These are phyloP conservation scores for Hippocampus guttulatus DNA, from an alignment of 2,113 vertebrate species.

Conservation along the genomic window DNA sequence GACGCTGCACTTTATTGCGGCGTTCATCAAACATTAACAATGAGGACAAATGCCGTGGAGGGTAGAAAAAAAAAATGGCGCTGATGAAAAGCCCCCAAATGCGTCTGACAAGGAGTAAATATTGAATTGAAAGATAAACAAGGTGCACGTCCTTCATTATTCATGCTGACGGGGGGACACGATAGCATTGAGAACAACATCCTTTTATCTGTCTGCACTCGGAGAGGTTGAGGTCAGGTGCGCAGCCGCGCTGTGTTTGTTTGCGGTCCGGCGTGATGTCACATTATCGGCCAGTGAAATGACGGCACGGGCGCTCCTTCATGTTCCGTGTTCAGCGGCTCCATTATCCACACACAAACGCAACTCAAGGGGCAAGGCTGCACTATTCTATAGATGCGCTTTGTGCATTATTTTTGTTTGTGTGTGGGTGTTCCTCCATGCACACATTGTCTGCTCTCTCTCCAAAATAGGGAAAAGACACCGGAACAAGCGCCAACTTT, in stretches of 20 bases:
- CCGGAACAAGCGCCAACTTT: not conserved
- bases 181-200: constrained; percentile 39
- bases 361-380: constrained; percentile 41
- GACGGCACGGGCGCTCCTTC: constrained; percentile 17
- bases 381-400: not conserved
- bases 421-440: not conserved
- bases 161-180: constrained; percentile 50
- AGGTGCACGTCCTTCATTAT: constrained; percentile 65
- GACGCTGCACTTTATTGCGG: constrained; percentile 33
- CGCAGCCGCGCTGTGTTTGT: constrained; percentile 10
- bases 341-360: constrained; percentile 44
- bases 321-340: constrained; percentile 49
- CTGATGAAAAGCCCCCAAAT: constrained; percentile 73
- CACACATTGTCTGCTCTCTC: not conserved
- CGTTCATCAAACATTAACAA: constrained; percentile 67
- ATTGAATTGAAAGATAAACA: constrained; percentile 74
- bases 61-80: constrained; percentile 24
- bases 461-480: not conserved
- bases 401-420: not conserved
- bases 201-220: constrained; percentile 39
- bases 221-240: constrained; percentile 18
- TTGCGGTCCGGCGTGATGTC: constrained; percentile 18
- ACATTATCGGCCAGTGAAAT: constrained; percentile 30
- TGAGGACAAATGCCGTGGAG: constrained; percentile 48
- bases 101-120: constrained; percentile 75